These are phyloP conservation scores for Proteles cristata DNA, from an alignment of 2,113 vertebrate species.

Conservation along the genomic window DNA sequence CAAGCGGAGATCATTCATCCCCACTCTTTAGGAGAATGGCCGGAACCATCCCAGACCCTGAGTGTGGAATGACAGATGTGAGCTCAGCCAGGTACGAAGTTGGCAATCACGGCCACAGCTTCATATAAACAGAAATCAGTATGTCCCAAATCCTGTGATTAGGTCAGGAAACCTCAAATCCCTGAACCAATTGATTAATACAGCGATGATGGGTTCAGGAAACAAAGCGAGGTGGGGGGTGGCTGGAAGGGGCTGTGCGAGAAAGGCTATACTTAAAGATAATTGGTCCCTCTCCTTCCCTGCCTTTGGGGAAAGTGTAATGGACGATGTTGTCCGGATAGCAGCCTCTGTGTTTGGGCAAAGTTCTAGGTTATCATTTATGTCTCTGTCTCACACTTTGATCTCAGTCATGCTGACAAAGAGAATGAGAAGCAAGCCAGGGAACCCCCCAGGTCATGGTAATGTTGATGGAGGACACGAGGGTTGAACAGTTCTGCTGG, in stretches of 20 bases:
- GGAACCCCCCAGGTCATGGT: slow-evolving; percentile 71
- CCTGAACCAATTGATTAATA: slow-evolving; percentile 74
- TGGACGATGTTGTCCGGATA: slow-evolving; percentile 72
- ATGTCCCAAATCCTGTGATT: slow-evolving; percentile 74
- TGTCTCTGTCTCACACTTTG: slow-evolving; percentile 64
- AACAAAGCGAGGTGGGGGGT: neutral
- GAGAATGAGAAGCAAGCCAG: slow-evolving; percentile 74
- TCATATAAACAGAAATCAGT: slow-evolving; percentile 77
- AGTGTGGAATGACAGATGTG: slow-evolving; percentile 27
- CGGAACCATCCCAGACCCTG: neutral
- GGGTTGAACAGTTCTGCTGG: slow-evolving; percentile 80
- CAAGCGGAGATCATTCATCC: slow-evolving; percentile 39
- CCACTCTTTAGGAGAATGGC: neutral
- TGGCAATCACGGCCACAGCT: slow-evolving; percentile 55
- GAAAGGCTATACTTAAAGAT: slow-evolving; percentile 68
- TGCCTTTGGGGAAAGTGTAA: slow-evolving; percentile 58
- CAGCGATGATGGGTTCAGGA: slow-evolving; percentile 62
- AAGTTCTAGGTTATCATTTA: slow-evolving; percentile 79
- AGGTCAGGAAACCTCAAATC: slow-evolving; percentile 78
- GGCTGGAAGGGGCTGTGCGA: neutral
- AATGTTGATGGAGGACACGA: slow-evolving; percentile 69
- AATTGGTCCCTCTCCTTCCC: slow-evolving; percentile 61
- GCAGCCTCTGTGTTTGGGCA: slow-evolving; percentile 44
- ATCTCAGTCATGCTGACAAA: slow-evolving; percentile 72
- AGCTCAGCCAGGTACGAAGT: slow-evolving; percentile 41